Evolutionary conservation across 2,888 invertebrate species (phyloP), one percentile per base, ranked within the genome.

Genomic region (Limenitis camilla): DNA sequence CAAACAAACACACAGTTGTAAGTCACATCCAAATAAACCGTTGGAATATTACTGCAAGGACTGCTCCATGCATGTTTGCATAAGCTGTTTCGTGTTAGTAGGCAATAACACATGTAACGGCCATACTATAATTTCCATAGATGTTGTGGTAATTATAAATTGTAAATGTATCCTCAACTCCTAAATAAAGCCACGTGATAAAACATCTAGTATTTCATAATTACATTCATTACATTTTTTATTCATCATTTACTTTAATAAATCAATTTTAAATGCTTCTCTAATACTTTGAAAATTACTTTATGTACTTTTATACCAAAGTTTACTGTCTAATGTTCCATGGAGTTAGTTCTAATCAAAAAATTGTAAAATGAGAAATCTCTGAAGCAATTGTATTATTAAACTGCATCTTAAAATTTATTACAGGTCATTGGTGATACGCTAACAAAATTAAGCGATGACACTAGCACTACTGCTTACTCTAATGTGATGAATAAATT

Each of bases 71-170:
- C 53, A 77, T 5, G 68, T 82, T 43, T 88, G 88, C 58, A 77
- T 86, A 74, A 79, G 84, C 52, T 88, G 88, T 58, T 66, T 85
- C 62, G 75, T 86, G 69, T n/a, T n/a, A n/a, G 74, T 85, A 28
- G 82, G 82, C 19, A 80, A 80, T 1, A 83, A 81, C 42, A 81
- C 78, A 2, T 88, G 88, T 64, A 84, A 84, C 57, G 77, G 74
- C 47, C 88, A 88, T 61, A 64, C 80, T 62, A 72, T 82, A 30
- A 73, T 72, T 4, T 66, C 83, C n/a, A 71, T 77, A 56, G 68
- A 76, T 48, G 80, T 83, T 69, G 67, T 81, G 64, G 88, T 88
- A 67, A 74, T 76, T 67, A 56, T n/a, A 10, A 10, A 35, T 46
- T 46, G 11, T 28, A 27, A 44, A 11, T n/a, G 5, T n/a, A 30